Percentiles rank a stretch among this genome's conserved stretches.
phyloP scores from a whole-genome alignment of 2,888 invertebrate species.

The Sphecodes monilicornis region DNA sequence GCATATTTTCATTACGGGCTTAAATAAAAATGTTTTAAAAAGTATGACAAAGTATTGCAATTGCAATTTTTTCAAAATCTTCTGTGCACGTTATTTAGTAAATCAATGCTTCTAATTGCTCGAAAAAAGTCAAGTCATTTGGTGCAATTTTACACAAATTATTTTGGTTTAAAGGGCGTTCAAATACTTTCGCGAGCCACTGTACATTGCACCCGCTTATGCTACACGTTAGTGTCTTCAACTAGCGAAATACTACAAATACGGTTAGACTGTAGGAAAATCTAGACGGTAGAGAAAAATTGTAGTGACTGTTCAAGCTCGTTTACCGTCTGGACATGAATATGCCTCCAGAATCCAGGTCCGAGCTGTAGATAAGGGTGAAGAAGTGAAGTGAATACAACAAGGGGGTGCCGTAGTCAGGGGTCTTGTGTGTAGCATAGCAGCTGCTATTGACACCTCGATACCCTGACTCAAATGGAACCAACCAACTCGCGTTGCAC shows the following conservation, averaged over 20 bases:
- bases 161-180: no score
- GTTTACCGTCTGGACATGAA: conserved; percentile 72
- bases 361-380: conserved; percentile 80
- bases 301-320: conserved; percentile 53
- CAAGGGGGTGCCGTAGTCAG: conserved; percentile 78
- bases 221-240: background rate
- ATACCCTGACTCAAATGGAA: conserved; percentile 83
- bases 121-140: no score
- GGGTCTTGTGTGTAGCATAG: conserved; percentile 81
- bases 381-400: conserved; percentile 82
- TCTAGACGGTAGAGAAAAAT: conserved; percentile 26
- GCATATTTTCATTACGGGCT: no score
- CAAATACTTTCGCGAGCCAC: no score
- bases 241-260: background rate
- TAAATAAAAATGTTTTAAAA: no score
- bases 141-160: no score
- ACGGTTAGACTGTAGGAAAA: background rate
- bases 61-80: no score
- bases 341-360: conserved; percentile 76
- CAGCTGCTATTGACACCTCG: conserved; percentile 85
- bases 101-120: no score
- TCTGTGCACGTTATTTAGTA: no score
- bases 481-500: conserved; percentile 77
- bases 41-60: no score
- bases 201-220: background rate